A percentile compares a stretch with the other conserved stretches of the same genome.
These are phyloP conservation scores for Styela plicata DNA, from an alignment of 23 tunicate genomes.

Conservation along the genomic window DNA sequence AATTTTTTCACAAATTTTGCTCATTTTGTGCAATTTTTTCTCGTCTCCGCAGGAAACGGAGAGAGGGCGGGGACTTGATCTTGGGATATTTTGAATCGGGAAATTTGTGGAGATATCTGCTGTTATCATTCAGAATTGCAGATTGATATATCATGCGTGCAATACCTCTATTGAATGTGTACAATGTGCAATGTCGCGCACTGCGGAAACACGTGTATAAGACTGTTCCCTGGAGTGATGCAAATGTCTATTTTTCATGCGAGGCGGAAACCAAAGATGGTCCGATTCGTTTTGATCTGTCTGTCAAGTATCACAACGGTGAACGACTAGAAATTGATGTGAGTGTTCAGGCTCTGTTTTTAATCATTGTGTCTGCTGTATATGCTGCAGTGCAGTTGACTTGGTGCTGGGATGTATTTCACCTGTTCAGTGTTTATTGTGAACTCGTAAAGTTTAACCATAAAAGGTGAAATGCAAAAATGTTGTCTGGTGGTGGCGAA, in stretches of 20 bases:
- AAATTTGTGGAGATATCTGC: too few relatives aligned
- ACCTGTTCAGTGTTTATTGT: too few relatives aligned
- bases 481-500: too few relatives aligned
- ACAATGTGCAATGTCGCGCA: background rate
- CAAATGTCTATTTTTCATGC: slow-evolving; percentile 4
- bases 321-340: background rate
- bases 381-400: too few relatives aligned
- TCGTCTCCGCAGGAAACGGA: background rate
- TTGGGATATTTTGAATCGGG: too few relatives aligned
- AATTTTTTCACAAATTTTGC: too few relatives aligned
- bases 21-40: background rate
- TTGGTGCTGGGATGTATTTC: too few relatives aligned
- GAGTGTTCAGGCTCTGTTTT: background rate
- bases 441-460: too few relatives aligned
- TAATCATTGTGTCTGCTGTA: too few relatives aligned
- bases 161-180: background rate
- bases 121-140: background rate
- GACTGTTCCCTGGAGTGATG: slow-evolving; percentile 1
- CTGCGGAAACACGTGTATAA: background rate
- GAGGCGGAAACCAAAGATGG: background rate
- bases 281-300: slow-evolving; percentile 16
- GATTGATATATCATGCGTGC: background rate
- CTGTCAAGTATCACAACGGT: slow-evolving; percentile 8
- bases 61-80: too few relatives aligned
- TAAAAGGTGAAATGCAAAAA: too few relatives aligned